Conservation (phyloP, 2,113 vertebrate species). For the Rattus norvegicus region GRCr8 NC_086028.1:46735001-46735500, state of each 20-base stretch:
- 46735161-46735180: not conserved
- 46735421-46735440: not conserved
- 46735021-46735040: not conserved
- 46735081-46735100: not conserved
- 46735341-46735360: not conserved
- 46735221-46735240: not conserved
- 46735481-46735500: not conserved
- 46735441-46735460: not conserved
- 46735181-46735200: not conserved
- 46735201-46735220: not conserved
- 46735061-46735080: not conserved
- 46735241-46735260: not conserved
- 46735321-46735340: not conserved
- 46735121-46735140: not conserved
- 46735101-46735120: not conserved
- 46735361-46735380: not conserved
- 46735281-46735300: not conserved
- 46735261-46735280: not conserved
- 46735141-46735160: not conserved
- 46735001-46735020: not conserved
- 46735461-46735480: not conserved
- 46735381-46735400: not conserved
- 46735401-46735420: not conserved
- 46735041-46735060: not conserved
- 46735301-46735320: not conserved